Evolutionary conservation across 2,797 vertebrate species (phyloP).

Genomic region (Thripadectes ignobilis): DNA sequence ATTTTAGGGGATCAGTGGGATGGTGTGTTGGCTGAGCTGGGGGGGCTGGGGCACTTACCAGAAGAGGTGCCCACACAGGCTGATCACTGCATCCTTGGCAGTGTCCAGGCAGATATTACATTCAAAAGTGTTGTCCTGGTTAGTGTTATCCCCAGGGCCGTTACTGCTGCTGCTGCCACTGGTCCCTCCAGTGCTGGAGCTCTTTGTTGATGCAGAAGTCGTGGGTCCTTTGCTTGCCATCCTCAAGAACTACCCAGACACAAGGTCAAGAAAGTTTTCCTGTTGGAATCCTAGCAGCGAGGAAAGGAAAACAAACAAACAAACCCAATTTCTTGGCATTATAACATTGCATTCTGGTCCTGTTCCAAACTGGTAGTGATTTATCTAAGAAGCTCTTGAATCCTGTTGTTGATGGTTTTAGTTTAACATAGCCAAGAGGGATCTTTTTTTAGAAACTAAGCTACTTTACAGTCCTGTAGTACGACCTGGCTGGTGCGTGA

Average conservation of each 20-base stretch:
- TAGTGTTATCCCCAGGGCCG: conserved; percentile 80
- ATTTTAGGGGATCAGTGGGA: neutral
- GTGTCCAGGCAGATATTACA: conserved; percentile 99
- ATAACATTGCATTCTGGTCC: neutral
- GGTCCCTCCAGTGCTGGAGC: conserved; percentile 78
- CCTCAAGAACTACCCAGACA: neutral
- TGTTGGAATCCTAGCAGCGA: conserved; percentile 34
- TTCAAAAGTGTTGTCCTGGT: conserved; percentile 96
- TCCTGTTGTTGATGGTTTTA: conserved; percentile 35
- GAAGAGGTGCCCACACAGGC: conserved; percentile 97
- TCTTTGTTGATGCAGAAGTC: conserved; percentile 81
- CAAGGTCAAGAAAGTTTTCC: neutral
- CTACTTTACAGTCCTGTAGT: conserved; percentile 28
- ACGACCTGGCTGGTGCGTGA: neutral
- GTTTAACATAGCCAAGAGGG: neutral
- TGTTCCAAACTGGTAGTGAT: neutral
- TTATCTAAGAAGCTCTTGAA: conserved; percentile 9
- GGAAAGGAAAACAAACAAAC: neutral
- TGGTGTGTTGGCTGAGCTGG: neutral
- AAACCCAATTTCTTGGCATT: neutral
- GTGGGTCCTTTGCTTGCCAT: conserved; percentile 82
- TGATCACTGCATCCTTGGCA: conserved; percentile 98
- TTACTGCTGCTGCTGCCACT: conserved; percentile 81
- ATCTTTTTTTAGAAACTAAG: conserved; percentile 56
- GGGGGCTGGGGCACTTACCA: conserved; percentile 79